Conservation (phyloP, 2,888 invertebrate species). For the Eupeodes latifasciatus region DNA sequence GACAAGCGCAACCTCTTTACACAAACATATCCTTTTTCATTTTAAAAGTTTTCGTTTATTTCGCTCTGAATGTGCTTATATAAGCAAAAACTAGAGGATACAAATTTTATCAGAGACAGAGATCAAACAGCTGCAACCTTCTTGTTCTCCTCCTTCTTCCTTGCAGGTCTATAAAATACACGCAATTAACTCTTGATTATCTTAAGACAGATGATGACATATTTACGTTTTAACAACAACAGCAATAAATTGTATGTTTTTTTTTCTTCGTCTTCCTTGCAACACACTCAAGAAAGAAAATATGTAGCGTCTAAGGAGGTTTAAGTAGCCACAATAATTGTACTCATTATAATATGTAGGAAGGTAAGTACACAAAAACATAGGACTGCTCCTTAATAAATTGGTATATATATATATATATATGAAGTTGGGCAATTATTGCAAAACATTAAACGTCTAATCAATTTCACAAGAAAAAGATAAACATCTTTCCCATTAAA, state of each 20-base stretch:
- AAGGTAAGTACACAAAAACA: no score
- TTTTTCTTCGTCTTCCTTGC: not conserved
- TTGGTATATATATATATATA: no score
- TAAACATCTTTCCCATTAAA: slow-evolving; percentile 31
- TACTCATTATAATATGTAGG: no score
- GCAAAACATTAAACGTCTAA: slow-evolving; percentile 51
- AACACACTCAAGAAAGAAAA: not conserved
- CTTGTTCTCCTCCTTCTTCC: not conserved
- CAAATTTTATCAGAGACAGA: not conserved
- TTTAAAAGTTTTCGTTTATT: not conserved
- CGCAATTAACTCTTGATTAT: slow-evolving; percentile 45
- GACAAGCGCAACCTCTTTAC: not conserved
- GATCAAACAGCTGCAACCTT: slow-evolving; percentile 14
- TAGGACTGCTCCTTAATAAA: no score
- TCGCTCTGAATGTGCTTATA: slow-evolving; percentile 26
- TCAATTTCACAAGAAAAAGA: slow-evolving; percentile 46
- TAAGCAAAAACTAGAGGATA: not conserved
- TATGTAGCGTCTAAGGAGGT: not conserved
- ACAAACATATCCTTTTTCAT: not conserved
- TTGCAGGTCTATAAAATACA: slow-evolving; percentile 39
- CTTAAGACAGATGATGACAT: slow-evolving; percentile 42
- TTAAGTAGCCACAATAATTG: no score
- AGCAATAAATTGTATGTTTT: slow-evolving; percentile 32
- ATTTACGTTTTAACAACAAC: slow-evolving; percentile 36
- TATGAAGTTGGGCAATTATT: slow-evolving; percentile 37